These are phyloP conservation scores for Cynocephalus volans DNA, from an alignment of 2,113 vertebrate genomes.

Conservation along the genomic window DNA sequence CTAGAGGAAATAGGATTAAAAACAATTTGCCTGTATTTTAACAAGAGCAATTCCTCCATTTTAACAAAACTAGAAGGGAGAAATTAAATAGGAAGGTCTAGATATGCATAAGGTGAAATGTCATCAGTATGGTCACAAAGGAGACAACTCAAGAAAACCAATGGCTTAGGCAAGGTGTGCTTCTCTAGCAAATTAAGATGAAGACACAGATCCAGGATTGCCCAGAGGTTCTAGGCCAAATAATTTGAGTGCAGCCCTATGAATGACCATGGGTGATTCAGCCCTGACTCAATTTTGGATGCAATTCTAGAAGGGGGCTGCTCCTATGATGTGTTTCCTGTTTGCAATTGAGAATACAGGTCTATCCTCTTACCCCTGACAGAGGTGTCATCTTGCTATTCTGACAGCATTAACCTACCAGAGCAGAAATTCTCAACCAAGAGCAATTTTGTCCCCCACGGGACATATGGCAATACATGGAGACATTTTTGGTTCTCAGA, in stretches of 20 bases:
- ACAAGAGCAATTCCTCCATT: background rate
- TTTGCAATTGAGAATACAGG: background rate
- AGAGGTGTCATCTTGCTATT: background rate
- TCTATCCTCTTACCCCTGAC: background rate
- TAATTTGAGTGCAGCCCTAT: background rate
- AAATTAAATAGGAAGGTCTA: background rate
- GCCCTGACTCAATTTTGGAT: background rate
- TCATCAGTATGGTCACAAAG: background rate
- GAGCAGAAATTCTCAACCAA: background rate
- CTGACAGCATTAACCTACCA: background rate
- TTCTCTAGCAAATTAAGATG: background rate
- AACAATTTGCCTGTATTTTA: background rate
- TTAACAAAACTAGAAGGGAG: background rate
- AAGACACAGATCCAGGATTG: background rate
- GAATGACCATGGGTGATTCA: background rate
- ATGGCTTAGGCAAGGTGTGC: background rate
- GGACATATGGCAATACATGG: background rate
- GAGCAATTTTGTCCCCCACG: background rate
- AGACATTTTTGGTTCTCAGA: background rate
- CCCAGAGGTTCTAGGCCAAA: background rate
- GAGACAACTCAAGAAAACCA: background rate
- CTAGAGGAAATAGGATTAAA: background rate
- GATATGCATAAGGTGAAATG: background rate
- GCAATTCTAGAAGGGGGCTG: background rate
- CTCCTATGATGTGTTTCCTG: background rate